Evolutionary conservation across 2,888 invertebrate genomes (phyloP).

Genomic region (Rotaria macrura): DNA sequence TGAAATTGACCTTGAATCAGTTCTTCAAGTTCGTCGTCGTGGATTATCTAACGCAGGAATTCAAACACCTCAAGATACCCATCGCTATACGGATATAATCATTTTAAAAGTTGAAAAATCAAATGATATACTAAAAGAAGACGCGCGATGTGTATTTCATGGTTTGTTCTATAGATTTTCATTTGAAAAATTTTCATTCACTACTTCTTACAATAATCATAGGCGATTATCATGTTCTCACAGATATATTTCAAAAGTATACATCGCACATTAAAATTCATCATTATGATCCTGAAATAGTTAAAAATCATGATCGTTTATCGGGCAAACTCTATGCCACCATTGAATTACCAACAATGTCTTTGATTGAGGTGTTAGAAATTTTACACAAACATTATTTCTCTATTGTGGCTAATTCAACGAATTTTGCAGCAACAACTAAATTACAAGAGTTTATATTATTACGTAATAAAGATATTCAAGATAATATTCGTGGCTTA

Average conservation of each 20-base stretch:
- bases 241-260: slow-evolving; percentile 9
- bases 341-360: slow-evolving; percentile 9
- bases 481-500: neutral
- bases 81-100: slow-evolving; percentile 3
- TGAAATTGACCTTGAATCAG: neutral
- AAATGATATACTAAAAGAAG: neutral
- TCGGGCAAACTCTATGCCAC: neutral
- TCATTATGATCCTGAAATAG: neutral
- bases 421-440: neutral
- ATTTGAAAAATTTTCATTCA: neutral
- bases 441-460: slow-evolving; percentile 19
- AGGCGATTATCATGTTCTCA: slow-evolving; percentile 8
- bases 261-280: neutral
- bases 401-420: slow-evolving; percentile 14
- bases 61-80: neutral
- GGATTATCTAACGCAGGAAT: neutral
- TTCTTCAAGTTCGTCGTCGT: slow-evolving; percentile 2
- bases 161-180: neutral
- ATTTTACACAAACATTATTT: slow-evolving; percentile 15
- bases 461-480: slow-evolving; percentile 2
- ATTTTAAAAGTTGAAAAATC: slow-evolving; percentile 16
- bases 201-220: neutral
- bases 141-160: slow-evolving; percentile 9
- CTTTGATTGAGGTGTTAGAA: slow-evolving; percentile 13
- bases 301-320: slow-evolving; percentile 21